Base-by-base conservation (phyloP, 2,888 invertebrate species). In the Acanthococcus lagerstroemiae region DNA sequence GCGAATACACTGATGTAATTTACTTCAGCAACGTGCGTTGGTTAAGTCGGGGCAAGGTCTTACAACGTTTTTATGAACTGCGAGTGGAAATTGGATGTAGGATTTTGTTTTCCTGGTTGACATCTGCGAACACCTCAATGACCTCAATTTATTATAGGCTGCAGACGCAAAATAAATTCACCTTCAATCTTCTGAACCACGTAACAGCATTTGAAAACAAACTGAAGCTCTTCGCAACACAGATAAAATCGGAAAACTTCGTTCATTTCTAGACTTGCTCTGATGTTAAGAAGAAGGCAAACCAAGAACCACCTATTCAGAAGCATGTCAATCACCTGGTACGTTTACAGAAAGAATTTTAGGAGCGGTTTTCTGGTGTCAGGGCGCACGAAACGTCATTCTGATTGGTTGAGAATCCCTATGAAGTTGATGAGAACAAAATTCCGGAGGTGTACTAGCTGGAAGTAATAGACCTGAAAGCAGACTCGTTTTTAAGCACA, bases 51-150 rank as follows among this genome's bases (percentile, higher is more conserved):
- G 66, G 55, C 24, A 68, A 61, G 27, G 61, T 66, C 12, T 45
- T 60, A n/a, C 45, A 78, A 67, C 63, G 57, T 55, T 60, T 69
- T 69, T 69, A 69, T 56, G 12, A 30, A 9, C 12, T 30, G 7
- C 6, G 37, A 9, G 37, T 30, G 12, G 7, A 30, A 30, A 30
- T 9, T 30, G 37, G 37, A 30, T 30, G 37, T 30, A 12, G 37
- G 37, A 30, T 30, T 30, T 30, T 30, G 37, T 30, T 30, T 30
- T 30, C 12, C 37, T 30, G 12, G 37, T 30, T 12, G 37, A 30
- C 12, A 30, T 30, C 12, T 30, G 37, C 37, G 12, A 30, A 30
- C 37, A 30, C 37, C 37, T 30, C n/a, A n/a, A n/a, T n/a, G n/a
- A n/a, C n/a, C n/a, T n/a, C n/a, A n/a, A n/a, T n/a, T n/a, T n/a